Evolutionary conservation across 2,113 vertebrate species (phyloP), one percentile per base, ranked within the genome.

Genomic region (Toxotes jaculatrix): DNA sequence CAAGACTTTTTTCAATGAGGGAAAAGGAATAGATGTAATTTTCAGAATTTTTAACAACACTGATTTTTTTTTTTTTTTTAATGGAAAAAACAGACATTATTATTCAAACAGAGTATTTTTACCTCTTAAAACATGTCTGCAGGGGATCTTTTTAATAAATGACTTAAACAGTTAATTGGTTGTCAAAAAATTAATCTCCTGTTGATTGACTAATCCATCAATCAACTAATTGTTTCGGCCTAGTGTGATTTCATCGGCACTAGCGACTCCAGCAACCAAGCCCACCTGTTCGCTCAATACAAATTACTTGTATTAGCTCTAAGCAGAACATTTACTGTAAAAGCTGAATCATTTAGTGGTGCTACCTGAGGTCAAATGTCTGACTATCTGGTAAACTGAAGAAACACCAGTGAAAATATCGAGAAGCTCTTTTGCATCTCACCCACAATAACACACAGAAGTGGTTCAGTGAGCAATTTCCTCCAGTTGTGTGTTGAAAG

Each of bases 361-460:
- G 16, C 32, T 43, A 31, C 34, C 21, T 45, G 19, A 66, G 61
- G 19, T 60, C 67, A 45, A 27, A 60, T 16, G 43, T 53, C 42
- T 4, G 5, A 31, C 27, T 64, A 38, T 38, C 34, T 55, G 9
- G 8, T 68, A 23, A 64, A 23, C 16, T 43, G 31, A 4, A 78
- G 14, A 49, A 53, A 78, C 23, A 42, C 4, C 62, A 40, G 5
- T 36, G 36, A 60, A 70, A 84, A 36, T 6, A 45, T 9, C 10
- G 17, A 67, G 42, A 57, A 14, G 13, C n/a, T 76, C 57, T 72
- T n/a, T 60, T 38, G 23, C 27, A 66, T 63, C n/a, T 72, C 43
- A 42, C 27, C 31, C 57, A 75, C 36, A 17, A 55, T 38, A 53
- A 67, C 38, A 66, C 57, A n/a, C 7, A 34, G 23, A 21, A n/a